Percentiles rank a stretch among this genome's conserved stretches.
phyloP scores from a whole-genome alignment of 2,797 vertebrate species.

The Periophthalmus magnuspinnatus region DNA sequence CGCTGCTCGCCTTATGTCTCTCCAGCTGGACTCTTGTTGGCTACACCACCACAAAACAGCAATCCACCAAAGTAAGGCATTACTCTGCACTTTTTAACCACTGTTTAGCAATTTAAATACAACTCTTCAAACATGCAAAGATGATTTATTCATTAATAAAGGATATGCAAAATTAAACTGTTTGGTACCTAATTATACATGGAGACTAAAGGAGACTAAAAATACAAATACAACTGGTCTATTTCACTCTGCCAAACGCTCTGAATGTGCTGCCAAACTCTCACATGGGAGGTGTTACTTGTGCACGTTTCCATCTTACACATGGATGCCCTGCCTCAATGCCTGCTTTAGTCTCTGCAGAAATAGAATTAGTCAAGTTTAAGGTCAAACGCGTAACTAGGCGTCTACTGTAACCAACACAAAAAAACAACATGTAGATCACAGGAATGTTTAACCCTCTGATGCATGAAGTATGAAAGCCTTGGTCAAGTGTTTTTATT shows the following conservation, averaged over 20 bases:
- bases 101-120: conserved; percentile 18
- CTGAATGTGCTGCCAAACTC: conserved; percentile 25
- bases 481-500: too few species aligned
- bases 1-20: conserved; percentile 79
- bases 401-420: not conserved
- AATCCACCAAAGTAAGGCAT: conserved; percentile 46
- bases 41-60: conserved; percentile 55
- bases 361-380: not conserved
- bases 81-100: conserved; percentile 24
- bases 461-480: too few species aligned
- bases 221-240: conserved; percentile 26
- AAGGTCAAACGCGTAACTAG: not conserved
- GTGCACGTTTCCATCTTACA: conserved; percentile 20
- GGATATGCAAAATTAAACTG: not conserved
- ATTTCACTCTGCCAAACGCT: conserved; percentile 21
- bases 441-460: not conserved
- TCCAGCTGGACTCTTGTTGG: conserved; percentile 75
- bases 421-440: not conserved
- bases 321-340: conserved; percentile 6
- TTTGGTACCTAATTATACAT: not conserved
- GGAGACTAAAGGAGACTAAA: not conserved
- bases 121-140: not conserved
- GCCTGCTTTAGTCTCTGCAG: not conserved
- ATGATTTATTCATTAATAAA: not conserved
- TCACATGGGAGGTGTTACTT: conserved; percentile 17